Evolutionary conservation across 1,140 invertebrate species (phyloP).

Genomic region (Achroia grisella): DNA sequence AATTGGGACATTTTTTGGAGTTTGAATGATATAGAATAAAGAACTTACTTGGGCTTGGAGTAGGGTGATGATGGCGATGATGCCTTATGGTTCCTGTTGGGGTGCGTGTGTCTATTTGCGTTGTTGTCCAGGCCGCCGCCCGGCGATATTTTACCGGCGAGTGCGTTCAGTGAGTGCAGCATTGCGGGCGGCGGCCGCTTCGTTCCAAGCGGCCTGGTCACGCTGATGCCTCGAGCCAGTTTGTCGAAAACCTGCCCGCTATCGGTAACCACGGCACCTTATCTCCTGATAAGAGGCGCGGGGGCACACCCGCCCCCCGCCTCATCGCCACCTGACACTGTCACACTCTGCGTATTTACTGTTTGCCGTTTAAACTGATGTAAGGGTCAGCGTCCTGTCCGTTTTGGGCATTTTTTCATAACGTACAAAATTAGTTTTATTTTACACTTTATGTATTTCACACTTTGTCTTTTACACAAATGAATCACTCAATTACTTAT

Average conservation of each 20-base stretch:
- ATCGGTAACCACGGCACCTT: constrained; percentile 40
- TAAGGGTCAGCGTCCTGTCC: constrained; percentile 64
- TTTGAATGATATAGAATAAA: neutral
- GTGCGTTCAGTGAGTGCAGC: constrained; percentile 85
- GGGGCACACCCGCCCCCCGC: constrained; percentile 57
- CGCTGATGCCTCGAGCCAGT: constrained; percentile 45
- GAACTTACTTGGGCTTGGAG: constrained; percentile 69
- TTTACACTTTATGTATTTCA: neutral
- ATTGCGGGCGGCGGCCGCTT: constrained; percentile 75
- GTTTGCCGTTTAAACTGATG: constrained; percentile 26
- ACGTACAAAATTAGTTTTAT: neutral
- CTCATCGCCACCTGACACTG: constrained; percentile 61
- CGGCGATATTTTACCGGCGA: constrained; percentile 87
- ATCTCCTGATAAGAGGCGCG: constrained; percentile 67
- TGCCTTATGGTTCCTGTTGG: constrained; percentile 73
- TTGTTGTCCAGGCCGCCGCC: constrained; percentile 76
- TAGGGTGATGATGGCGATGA: constrained; percentile 51
- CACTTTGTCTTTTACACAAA: constrained; percentile 13
- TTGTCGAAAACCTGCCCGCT: constrained; percentile 32
- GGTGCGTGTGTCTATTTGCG: constrained; percentile 74
- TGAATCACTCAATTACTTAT: neutral
- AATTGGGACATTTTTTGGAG: too few relatives aligned
- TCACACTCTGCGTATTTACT: constrained; percentile 24
- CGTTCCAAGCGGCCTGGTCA: constrained; percentile 56
- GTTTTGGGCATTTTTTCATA: constrained; percentile 34